Conservation (phyloP, 2,888 invertebrate genomes). For the Melangyna quadrimaculata region DNA sequence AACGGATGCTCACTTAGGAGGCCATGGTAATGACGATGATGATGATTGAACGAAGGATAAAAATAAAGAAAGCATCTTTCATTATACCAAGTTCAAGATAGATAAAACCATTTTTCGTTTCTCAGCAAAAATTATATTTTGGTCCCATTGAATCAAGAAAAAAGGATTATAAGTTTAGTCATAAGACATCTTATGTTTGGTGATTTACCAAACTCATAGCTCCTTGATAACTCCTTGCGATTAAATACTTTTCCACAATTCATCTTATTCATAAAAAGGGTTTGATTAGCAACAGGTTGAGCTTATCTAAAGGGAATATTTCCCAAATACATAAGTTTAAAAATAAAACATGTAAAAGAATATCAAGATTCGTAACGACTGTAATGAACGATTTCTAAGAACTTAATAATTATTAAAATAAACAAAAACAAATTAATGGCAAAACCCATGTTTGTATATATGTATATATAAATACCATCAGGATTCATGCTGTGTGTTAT, state of each 20-base stretch:
- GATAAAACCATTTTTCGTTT: slow-evolving; percentile 19
- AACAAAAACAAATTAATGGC: not conserved
- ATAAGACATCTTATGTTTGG: not conserved
- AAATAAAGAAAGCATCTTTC: slow-evolving; percentile 23
- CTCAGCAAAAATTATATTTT: slow-evolving; percentile 36
- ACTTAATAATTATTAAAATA: slow-evolving; percentile 22
- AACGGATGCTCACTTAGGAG: not conserved
- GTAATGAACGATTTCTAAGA: slow-evolving; percentile 47
- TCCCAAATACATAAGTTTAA: not conserved
- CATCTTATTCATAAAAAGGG: not conserved
- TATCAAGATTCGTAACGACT: slow-evolving; percentile 1
- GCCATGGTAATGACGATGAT: not conserved
- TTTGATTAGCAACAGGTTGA: slow-evolving; percentile 52
- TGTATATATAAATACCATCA: not conserved
- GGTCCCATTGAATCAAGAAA: slow-evolving; percentile 10
- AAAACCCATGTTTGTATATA: not conserved
- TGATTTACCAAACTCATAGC: not conserved
- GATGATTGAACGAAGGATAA: slow-evolving; percentile 28
- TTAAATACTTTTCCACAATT: not conserved
- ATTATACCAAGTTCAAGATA: slow-evolving; percentile 43
- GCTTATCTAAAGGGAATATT: slow-evolving; percentile 33
- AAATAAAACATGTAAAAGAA: not conserved
- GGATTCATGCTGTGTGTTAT: slow-evolving; percentile 19
- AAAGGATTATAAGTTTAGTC: slow-evolving; percentile 19
- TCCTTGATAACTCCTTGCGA: not conserved